A percentile compares a stretch with the other conserved stretches of the same genome.
Conservation (phyloP, 2,888 invertebrate genomes). For the Panopea generosa region DNA sequence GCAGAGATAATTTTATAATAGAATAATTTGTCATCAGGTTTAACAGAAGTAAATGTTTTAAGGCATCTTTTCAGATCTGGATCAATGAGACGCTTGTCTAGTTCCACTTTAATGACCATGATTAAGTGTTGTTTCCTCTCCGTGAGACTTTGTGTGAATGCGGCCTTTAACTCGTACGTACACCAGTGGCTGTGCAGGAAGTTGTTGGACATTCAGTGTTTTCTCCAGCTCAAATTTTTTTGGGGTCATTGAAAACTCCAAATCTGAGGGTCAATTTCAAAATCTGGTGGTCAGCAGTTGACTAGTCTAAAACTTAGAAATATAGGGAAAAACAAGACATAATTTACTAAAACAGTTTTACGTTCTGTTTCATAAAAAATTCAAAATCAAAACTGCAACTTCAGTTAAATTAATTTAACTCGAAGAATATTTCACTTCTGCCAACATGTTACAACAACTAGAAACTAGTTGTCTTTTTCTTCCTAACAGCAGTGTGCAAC, state of each 20-base stretch:
- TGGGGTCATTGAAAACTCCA: conserved; percentile 82
- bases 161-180: conserved; percentile 94
- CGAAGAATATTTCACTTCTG: no score
- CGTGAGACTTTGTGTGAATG: conserved; percentile 91
- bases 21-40: conserved; percentile 96
- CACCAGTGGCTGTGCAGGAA: conserved; percentile 97
- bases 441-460: no score
- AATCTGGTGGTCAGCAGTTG: conserved; percentile 89
- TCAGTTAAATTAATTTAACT: no score
- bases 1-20: conserved; percentile 97
- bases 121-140: conserved; percentile 92
- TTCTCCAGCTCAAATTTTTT: conserved; percentile 77
- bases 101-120: conserved; percentile 93
- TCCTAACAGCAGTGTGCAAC: no score
- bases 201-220: conserved; percentile 92
- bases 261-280: conserved; percentile 90
- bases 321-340: no score
- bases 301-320: no score
- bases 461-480: no score
- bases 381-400: no score
- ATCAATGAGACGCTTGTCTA: conserved; percentile 93
- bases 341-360: no score
- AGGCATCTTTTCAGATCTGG: conserved; percentile 94
- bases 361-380: no score
- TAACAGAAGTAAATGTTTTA: conserved; percentile 93